Evolutionary conservation across 1,140 invertebrate genomes (phyloP).

Genomic region (Hypsibius dujardini): DNA sequence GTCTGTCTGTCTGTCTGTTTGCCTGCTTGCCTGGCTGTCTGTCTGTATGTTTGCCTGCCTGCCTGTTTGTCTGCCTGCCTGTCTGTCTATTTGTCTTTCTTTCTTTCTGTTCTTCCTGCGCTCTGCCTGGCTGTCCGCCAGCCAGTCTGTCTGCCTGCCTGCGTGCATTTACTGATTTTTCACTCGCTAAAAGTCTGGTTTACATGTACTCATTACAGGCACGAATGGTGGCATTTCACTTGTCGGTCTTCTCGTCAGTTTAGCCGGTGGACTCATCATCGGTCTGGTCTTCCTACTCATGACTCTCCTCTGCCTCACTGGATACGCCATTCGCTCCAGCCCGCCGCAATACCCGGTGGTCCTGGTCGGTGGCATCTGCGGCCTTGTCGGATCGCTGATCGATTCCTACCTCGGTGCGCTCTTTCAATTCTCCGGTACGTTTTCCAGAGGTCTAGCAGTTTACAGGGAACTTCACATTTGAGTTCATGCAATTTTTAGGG

Average conservation of each 20-base stretch:
- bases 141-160: too few species aligned
- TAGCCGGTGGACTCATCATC: slow-evolving; percentile 51
- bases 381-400: slow-evolving; percentile 57
- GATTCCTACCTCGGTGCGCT: slow-evolving; percentile 68
- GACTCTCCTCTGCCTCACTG: slow-evolving; percentile 45
- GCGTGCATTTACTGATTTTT: too few species aligned
- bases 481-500: slow-evolving; percentile 35
- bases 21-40: too few species aligned
- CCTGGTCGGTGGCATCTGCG: slow-evolving; percentile 47
- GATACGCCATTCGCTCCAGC: slow-evolving; percentile 39
- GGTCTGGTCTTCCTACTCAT: slow-evolving; percentile 54
- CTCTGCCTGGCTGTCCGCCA: too few species aligned
- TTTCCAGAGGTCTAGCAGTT: too few species aligned
- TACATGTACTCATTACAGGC: slow-evolving; percentile 34
- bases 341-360: slow-evolving; percentile 66
- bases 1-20: too few species aligned
- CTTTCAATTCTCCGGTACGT: slow-evolving; percentile 60
- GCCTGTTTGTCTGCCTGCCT: too few species aligned
- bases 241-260: slow-evolving; percentile 50
- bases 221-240: slow-evolving; percentile 64
- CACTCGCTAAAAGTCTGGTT: too few species aligned
- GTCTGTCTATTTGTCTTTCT: too few species aligned
- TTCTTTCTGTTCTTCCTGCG: too few species aligned
- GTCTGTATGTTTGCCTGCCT: too few species aligned
- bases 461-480: too few species aligned